Evolutionary conservation across 2,797 vertebrate genomes (phyloP).

Genomic region (Sebastes itinus): DNA sequence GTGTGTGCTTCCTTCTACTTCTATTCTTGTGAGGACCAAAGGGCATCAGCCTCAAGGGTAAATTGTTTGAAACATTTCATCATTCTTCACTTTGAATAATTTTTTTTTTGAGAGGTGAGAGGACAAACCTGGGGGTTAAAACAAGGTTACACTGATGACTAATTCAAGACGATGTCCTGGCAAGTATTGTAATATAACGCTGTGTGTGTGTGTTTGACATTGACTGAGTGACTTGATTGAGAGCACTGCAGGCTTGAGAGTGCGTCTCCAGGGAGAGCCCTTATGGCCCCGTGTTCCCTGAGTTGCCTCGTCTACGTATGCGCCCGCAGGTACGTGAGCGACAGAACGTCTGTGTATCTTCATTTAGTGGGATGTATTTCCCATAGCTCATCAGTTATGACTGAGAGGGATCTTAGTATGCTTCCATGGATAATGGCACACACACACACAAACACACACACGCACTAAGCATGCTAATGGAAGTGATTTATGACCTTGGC

Average conservation of each 20-base stretch:
- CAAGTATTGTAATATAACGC: background rate
- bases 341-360: constrained; percentile 47
- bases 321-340: background rate
- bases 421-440: constrained; percentile 46
- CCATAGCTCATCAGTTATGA: constrained; percentile 65
- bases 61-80: background rate
- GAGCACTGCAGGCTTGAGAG: constrained; percentile 30
- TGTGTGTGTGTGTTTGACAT: background rate
- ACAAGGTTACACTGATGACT: background rate
- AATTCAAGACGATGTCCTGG: constrained; percentile 20
- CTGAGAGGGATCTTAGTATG: constrained; percentile 45
- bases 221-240: constrained; percentile 35
- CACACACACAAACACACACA: constrained; percentile 11
- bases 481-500: constrained; percentile 73
- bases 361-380: constrained; percentile 54
- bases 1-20: background rate
- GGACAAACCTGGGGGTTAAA: constrained; percentile 3
- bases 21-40: background rate
- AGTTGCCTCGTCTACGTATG: constrained; percentile 2
- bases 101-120: background rate
- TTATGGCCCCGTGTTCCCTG: background rate
- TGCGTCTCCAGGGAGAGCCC: constrained; percentile 12
- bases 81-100: background rate
- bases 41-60: background rate
- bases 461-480: constrained; percentile 63